Evolutionary conservation across 2,113 vertebrate species (phyloP).

Genomic region (Parus major): DNA sequence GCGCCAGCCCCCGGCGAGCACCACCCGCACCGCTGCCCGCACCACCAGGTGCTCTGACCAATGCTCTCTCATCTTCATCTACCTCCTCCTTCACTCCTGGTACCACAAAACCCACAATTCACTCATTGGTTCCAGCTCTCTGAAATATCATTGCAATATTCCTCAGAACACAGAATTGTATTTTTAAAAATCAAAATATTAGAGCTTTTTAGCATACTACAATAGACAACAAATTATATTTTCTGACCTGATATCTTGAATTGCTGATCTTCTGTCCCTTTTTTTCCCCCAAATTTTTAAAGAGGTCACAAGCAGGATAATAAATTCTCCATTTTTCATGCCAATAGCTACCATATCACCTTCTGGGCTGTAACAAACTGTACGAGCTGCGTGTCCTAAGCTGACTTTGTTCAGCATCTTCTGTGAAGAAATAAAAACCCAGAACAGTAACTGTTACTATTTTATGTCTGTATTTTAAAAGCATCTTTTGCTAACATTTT

Average conservation of each 20-base stretch:
- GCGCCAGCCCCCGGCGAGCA: background rate
- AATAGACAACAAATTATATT: background rate
- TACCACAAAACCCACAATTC: background rate
- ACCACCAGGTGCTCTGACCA: background rate
- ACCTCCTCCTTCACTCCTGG: background rate
- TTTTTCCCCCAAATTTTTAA: constrained; percentile 99
- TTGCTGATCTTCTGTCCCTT: constrained; percentile 88
- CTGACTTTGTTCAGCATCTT: constrained; percentile 98
- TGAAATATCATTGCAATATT: background rate
- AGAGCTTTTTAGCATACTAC: background rate
- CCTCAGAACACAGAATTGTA: background rate
- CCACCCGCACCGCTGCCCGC: background rate
- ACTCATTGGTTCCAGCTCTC: background rate
- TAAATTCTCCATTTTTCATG: constrained; percentile 97
- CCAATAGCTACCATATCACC: constrained; percentile 98
- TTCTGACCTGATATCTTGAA: constrained; percentile 93
- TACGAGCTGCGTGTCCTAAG: constrained; percentile 88
- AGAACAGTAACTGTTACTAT: constrained; percentile 16
- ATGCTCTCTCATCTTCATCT: background rate
- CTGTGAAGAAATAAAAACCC: constrained; percentile 73
- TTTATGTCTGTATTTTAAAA: background rate
- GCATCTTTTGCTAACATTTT: background rate
- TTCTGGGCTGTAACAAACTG: constrained; percentile 93
- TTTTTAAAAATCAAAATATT: background rate
- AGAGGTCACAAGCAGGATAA: constrained; percentile 91